A percentile compares a stretch with the other conserved stretches of the same genome.
phyloP scores from a whole-genome alignment of 2,888 invertebrate genomes.

The Dasypolia templi region DNA sequence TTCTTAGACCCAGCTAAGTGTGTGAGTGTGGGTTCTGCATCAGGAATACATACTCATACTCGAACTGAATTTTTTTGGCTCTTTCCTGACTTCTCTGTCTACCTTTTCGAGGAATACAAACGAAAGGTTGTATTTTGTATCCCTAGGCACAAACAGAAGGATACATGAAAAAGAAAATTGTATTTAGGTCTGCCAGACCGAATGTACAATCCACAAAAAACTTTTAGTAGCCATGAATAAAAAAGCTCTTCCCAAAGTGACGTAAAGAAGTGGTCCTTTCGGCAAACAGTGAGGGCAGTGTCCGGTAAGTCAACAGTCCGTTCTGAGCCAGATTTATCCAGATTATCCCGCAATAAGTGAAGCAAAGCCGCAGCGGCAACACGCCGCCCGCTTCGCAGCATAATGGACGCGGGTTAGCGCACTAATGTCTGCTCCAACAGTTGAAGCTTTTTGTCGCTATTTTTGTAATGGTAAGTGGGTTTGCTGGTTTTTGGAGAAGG shows the following conservation, averaged over 20 bases:
- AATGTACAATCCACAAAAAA: slow-evolving; percentile 13
- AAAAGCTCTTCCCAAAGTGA: slow-evolving; percentile 21
- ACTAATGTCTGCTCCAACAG: slow-evolving; percentile 41
- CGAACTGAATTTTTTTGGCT: not conserved
- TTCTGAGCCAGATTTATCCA: slow-evolving; percentile 60
- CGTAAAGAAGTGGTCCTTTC: slow-evolving; percentile 36
- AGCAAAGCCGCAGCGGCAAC: slow-evolving; percentile 54
- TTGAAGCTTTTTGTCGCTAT: slow-evolving; percentile 15
- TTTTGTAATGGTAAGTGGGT: slow-evolving; percentile 33
- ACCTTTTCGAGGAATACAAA: not conserved
- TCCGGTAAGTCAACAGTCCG: slow-evolving; percentile 59
- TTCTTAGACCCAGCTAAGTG: not conserved
- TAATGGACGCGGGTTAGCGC: slow-evolving; percentile 58
- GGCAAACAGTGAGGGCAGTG: slow-evolving; percentile 35
- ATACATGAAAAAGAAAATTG: not conserved
- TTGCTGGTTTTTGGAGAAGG: not conserved
- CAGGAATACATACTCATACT: not conserved
- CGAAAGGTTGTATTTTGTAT: slow-evolving; percentile 2
- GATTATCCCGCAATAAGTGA: slow-evolving; percentile 63
- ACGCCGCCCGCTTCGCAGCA: slow-evolving; percentile 34
- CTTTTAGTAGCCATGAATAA: slow-evolving; percentile 23
- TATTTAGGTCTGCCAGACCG: not conserved
- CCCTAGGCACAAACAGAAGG: not conserved
- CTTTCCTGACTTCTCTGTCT: not conserved
- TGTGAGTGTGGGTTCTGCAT: not conserved